phyloP scores from a whole-genome alignment of 2,113 vertebrate genomes.

The Boleophthalmus pectinirostris region DNA sequence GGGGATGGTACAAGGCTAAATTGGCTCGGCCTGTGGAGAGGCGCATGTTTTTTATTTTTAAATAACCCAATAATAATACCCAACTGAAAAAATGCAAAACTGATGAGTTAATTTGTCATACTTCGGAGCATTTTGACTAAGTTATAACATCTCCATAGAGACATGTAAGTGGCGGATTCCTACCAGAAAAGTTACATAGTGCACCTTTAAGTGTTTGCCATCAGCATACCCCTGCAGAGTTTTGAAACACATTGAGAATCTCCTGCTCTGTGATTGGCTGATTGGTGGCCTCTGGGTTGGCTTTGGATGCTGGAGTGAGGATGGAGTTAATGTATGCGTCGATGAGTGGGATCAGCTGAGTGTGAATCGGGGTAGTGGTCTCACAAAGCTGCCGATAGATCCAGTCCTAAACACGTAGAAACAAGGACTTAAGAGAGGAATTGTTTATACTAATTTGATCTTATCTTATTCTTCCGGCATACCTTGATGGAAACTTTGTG shows the following conservation, averaged over 20 bases:
- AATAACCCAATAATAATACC: too few species aligned
- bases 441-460: background rate
- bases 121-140: too few species aligned
- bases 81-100: too few species aligned
- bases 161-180: too few species aligned
- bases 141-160: too few species aligned
- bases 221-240: slow-evolving; percentile 80
- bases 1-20: too few species aligned
- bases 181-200: too few species aligned
- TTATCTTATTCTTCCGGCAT: background rate
- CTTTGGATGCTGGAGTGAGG: slow-evolving; percentile 95
- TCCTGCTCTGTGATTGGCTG: slow-evolving; percentile 97
- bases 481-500: slow-evolving; percentile 99
- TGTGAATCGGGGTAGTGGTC: slow-evolving; percentile 92
- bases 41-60: too few species aligned
- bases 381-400: slow-evolving; percentile 96
- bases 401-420: slow-evolving; percentile 85
- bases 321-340: slow-evolving; percentile 98
- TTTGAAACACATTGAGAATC: slow-evolving; percentile 92
- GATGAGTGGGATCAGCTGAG: slow-evolving; percentile 92
- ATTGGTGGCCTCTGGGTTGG: slow-evolving; percentile 97
- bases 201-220: background rate
- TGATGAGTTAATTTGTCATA: too few species aligned
- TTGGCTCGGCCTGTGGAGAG: too few species aligned
- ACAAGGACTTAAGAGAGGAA: slow-evolving; percentile 1